Conservation (phyloP, 2,113 vertebrate species). For the Rhynchopsitta pachyrhyncha region DNA sequence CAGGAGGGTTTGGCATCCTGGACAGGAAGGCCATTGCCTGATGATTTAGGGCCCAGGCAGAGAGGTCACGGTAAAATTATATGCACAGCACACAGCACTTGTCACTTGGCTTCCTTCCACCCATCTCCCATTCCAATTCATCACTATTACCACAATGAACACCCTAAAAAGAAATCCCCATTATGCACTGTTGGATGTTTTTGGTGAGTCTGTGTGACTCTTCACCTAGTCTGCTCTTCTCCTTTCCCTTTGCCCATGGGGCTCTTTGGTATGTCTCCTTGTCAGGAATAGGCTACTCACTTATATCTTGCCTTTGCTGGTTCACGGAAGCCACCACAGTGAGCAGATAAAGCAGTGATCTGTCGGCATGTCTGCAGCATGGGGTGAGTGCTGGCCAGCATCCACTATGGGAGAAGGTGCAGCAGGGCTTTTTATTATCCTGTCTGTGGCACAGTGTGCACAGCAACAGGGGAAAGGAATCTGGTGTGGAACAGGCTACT, state of each 20-base stretch:
- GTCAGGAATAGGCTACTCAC: background rate
- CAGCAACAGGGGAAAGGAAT: background rate
- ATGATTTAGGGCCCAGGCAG: background rate
- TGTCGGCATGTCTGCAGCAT: accelerated
- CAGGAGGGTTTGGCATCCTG: background rate
- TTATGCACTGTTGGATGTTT: background rate
- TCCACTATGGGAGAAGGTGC: background rate
- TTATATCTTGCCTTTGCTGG: background rate
- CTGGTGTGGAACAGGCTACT: background rate
- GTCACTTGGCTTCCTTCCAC: background rate
- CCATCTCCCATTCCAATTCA: background rate
- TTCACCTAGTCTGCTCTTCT: background rate
- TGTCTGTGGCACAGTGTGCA: background rate
- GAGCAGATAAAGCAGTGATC: accelerated
- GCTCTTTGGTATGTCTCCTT: background rate
- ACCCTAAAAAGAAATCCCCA: accelerated
- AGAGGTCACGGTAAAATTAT: background rate
- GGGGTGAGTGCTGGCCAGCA: background rate
- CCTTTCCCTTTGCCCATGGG: background rate
- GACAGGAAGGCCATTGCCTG: background rate
- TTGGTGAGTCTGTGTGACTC: background rate
- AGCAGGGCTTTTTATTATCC: background rate
- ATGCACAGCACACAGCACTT: background rate
- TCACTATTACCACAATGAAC: background rate
- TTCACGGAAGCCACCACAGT: background rate